Evolutionary conservation across 2,113 vertebrate species (phyloP).

Genomic region (Egretta garzetta): DNA sequence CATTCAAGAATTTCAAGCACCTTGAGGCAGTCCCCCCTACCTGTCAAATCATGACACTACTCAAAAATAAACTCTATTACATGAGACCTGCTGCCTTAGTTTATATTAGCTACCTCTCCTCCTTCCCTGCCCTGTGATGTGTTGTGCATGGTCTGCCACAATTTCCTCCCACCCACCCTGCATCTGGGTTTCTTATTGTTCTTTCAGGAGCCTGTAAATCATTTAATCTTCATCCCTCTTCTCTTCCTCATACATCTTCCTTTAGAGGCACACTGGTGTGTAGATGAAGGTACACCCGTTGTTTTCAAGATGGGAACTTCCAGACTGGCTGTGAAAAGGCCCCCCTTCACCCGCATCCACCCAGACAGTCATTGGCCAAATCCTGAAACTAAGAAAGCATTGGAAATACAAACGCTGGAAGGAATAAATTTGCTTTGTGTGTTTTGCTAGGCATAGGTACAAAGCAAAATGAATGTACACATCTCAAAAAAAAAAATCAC

Average conservation of each 20-base stretch:
- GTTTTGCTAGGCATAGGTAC: not conserved
- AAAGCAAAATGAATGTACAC: not conserved
- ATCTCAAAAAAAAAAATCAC: not conserved
- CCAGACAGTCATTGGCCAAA: not conserved
- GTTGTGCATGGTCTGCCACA: not conserved
- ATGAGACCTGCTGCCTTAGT: not conserved
- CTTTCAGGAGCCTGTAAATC: not conserved
- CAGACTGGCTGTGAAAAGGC: not conserved
- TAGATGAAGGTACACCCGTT: not conserved
- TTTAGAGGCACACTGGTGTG: not conserved
- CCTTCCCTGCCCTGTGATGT: not conserved
- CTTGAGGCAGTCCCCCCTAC: not conserved
- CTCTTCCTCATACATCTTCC: not conserved
- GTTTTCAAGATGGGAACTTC: not conserved
- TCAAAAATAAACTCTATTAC: not conserved
- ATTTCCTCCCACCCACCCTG: not conserved
- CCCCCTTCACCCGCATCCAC: not conserved
- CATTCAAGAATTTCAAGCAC: not conserved
- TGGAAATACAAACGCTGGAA: not conserved
- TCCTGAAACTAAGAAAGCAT: not conserved
- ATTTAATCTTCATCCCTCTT: not conserved
- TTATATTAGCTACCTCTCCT: accelerated
- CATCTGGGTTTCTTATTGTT: not conserved
- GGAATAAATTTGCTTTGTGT: not conserved
- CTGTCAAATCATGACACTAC: not conserved